Evolutionary conservation across 1,140 invertebrate species (phyloP).

Genomic region (Orius laevigatus): DNA sequence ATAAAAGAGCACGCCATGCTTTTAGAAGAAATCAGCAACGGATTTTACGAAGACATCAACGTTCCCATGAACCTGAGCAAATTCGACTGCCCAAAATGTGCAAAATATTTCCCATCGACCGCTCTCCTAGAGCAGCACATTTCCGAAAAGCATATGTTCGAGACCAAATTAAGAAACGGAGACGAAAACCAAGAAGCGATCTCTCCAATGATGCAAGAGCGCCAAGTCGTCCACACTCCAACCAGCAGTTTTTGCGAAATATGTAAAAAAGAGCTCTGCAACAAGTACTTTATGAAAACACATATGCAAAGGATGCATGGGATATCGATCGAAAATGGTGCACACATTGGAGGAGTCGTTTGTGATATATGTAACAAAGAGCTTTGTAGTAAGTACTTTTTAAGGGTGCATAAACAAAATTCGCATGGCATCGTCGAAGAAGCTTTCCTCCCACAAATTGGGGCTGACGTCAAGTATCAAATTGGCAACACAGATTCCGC

Average conservation of each 20-base stretch:
- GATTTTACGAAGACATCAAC: constrained; percentile 20
- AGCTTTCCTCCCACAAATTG: constrained; percentile 18
- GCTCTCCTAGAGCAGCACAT: constrained; percentile 6
- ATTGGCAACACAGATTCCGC: constrained; percentile 10
- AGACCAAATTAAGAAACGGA: constrained; percentile 9
- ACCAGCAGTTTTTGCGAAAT: constrained; percentile 92
- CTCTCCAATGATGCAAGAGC: not conserved
- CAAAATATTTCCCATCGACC: not conserved
- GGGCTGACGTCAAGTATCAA: constrained; percentile 14
- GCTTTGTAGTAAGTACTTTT: constrained; percentile 92
- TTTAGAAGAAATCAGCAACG: constrained; percentile 26
- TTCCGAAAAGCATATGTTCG: constrained; percentile 8
- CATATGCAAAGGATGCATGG: constrained; percentile 99
- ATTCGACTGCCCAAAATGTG: constrained; percentile 24
- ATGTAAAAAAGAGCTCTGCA: constrained; percentile 98
- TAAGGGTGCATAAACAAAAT: constrained; percentile 93
- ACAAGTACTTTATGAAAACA: constrained; percentile 99
- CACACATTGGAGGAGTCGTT: constrained; percentile 78
- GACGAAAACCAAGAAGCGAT: constrained; percentile 13
- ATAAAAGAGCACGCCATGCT: constrained; percentile 39
- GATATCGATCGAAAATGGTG: constrained; percentile 83
- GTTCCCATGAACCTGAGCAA: constrained; percentile 17
- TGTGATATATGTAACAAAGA: constrained; percentile 97
- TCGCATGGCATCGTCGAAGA: constrained; percentile 86
- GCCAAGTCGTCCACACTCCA: constrained; percentile 28